Evolutionary conservation across 2,888 invertebrate species (phyloP), one percentile per base, ranked within the genome.

Genomic region (Eupeodes latifasciatus): DNA sequence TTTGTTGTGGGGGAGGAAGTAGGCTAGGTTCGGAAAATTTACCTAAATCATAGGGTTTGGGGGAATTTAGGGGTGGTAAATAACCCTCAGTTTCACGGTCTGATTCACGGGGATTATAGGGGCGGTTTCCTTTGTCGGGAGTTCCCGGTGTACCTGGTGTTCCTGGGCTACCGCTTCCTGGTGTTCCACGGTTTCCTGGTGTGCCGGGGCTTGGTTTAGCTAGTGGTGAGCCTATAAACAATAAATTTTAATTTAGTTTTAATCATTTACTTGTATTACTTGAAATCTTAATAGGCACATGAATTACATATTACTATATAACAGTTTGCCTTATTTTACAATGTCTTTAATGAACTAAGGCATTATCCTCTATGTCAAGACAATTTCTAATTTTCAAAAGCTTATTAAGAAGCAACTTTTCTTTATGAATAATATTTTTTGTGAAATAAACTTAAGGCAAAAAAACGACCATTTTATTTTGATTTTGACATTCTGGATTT

Each of bases 181-280:
- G 81, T 27, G 81, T 27, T 53, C 91, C 90, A 51, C 87, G 82
- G 4, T 83, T 53, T 7, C 87, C 89, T 12, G 90, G 89, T 7
- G 89, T 88, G 59, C 85, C 89, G 10, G 81, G 85, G 19, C 89
- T 89, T 27, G 86, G 89, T 12, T 75, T 57, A 14, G 89, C 67
- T 94, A 91, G 95, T 95, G 90, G 95, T 94, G 5, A 91, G 94
- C 81, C 90, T 81, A 62, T 16, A 40, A 59, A 5, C 7, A 55
- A 7, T 16, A 11, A 40, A 49, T 16, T 49, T 36, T 11, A 64
- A 9, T n/a, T 27, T 4, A 67, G 19, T 53, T 16, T 12, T 53
- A 2, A 12, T 9, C 34, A 27, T 9, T 36, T 36, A 34, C 12
- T 36, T 27, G 12, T 47, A 19, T 40, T 40, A 1, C 40, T 40